These are phyloP conservation scores for Cyrtorhinus lividipennis DNA, from an alignment of 1,140 invertebrate genomes.

Conservation along the genomic window DNA sequence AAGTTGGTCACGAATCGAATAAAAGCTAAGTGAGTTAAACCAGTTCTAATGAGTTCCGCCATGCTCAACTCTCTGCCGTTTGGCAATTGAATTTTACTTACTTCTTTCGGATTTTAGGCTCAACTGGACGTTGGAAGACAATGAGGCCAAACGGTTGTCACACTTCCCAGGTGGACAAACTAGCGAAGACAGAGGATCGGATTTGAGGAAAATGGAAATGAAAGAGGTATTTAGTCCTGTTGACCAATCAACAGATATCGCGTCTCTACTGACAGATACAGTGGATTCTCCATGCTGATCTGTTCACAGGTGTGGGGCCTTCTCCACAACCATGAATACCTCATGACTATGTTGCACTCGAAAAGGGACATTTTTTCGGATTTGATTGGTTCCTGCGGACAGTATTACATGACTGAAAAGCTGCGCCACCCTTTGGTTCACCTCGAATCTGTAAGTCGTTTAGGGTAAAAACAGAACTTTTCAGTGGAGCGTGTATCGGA, in stretches of 20 bases:
- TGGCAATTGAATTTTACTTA: too few relatives aligned
- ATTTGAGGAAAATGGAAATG: slow-evolving; percentile 37
- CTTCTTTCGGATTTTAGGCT: too few relatives aligned
- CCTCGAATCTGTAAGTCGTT: slow-evolving; percentile 24
- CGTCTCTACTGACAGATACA: too few relatives aligned
- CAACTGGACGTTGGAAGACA: slow-evolving; percentile 34
- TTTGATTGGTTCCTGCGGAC: slow-evolving; percentile 47
- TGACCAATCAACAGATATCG: too few relatives aligned
- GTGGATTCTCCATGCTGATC: too few relatives aligned
- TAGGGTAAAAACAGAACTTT: slow-evolving; percentile 23
- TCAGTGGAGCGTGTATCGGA: not conserved
- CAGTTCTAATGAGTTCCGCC: too few relatives aligned
- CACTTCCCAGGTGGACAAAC: slow-evolving; percentile 11
- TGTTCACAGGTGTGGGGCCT: slow-evolving; percentile 37
- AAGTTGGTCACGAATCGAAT: slow-evolving; percentile 22
- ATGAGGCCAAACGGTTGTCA: slow-evolving; percentile 31
- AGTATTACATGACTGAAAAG: slow-evolving; percentile 44
- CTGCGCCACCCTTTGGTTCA: slow-evolving; percentile 30
- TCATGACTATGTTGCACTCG: slow-evolving; percentile 40
- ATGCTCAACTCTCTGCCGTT: too few relatives aligned
- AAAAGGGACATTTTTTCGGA: slow-evolving; percentile 44
- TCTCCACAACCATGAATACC: slow-evolving; percentile 48
- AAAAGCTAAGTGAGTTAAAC: slow-evolving; percentile 11
- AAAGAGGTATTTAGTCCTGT: slow-evolving; percentile 35
- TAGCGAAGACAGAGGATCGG: slow-evolving; percentile 7